phyloP scores from a whole-genome alignment of 2,888 invertebrate species.

The Eurytoma adleriae region DNA sequence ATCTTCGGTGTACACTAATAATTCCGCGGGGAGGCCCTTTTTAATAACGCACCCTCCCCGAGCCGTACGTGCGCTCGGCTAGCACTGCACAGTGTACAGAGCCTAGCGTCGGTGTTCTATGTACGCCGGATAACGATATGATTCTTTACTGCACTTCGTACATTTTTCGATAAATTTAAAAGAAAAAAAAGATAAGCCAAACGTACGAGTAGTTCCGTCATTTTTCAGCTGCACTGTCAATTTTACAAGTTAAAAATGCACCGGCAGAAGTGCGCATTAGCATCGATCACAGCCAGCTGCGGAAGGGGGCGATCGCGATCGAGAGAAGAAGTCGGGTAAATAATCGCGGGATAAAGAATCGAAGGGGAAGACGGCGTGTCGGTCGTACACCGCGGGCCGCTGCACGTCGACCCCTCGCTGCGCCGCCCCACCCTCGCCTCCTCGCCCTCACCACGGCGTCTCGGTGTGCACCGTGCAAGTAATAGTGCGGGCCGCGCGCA shows the following conservation, averaged over 20 bases:
- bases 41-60: conserved; percentile 31
- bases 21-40: conserved; percentile 48
- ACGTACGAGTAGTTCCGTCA: background rate
- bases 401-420: background rate
- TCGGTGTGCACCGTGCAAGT: conserved; percentile 61
- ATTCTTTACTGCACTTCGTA: too few relatives aligned
- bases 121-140: conserved; percentile 24
- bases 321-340: conserved; percentile 35
- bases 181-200: too few relatives aligned
- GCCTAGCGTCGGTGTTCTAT: conserved; percentile 7
- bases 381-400: background rate
- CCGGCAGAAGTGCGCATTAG: too few relatives aligned
- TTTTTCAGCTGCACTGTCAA: background rate
- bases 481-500: conserved; percentile 74
- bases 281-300: background rate
- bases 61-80: background rate
- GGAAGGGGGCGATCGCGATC: background rate
- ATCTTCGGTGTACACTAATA: conserved; percentile 54
- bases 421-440: conserved; percentile 20
- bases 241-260: background rate
- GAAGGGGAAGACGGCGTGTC: conserved; percentile 32
- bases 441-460: conserved; percentile 10
- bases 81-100: background rate
- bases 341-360: conserved; percentile 43
- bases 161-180: too few relatives aligned